Evolutionary conservation across 2,113 vertebrate species (phyloP), one percentile per base, ranked within the genome.

Genomic region (Mirounga angustirostris): DNA sequence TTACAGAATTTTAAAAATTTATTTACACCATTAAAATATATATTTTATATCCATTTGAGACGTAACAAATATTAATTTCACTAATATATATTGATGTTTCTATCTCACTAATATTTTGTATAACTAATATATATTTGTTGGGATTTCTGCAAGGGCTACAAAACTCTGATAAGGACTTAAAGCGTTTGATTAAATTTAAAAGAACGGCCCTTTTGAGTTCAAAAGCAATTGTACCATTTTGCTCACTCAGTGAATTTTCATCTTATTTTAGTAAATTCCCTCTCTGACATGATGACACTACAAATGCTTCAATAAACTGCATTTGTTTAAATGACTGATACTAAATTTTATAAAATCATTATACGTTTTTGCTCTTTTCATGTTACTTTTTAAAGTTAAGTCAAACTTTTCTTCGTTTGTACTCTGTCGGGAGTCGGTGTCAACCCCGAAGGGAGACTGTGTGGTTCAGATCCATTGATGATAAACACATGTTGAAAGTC

Each of bases 11-110:
- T 76, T 3, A 28, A 86, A 95, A 63, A 73, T 84, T 40, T 52
- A 54, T 71, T 78, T 78, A 78, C 52, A 36, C 26, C 28, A 5
- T 79, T 69, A 69, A 83, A 94, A 63, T 52, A 36, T 19, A 11
- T 54, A 28, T 69, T 90, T 97, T 91, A 21, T 63, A 84, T 40
- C 71, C 56, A 43, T 52, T 43, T 94, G 58, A 93, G 33, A 86
- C 21, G 46, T 56, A 43, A 67, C 7, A 92, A 87, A 79, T 84
- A 67, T 67, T 63, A 86, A 90, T 61, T 85, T 78, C 65, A 90
- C 21, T 94, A 40, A 78, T 93, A 33, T 88, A 50, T 40, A 52
- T 18, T n/a, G 33, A 81, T 59, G 56, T 88, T 22, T 56, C 73
- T 87, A 30, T 84, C 28, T 89, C 50, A 76, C 43, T 92, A 56